Conservation (phyloP, 2,888 invertebrate species). For the Chrysina gloriosa region DNA sequence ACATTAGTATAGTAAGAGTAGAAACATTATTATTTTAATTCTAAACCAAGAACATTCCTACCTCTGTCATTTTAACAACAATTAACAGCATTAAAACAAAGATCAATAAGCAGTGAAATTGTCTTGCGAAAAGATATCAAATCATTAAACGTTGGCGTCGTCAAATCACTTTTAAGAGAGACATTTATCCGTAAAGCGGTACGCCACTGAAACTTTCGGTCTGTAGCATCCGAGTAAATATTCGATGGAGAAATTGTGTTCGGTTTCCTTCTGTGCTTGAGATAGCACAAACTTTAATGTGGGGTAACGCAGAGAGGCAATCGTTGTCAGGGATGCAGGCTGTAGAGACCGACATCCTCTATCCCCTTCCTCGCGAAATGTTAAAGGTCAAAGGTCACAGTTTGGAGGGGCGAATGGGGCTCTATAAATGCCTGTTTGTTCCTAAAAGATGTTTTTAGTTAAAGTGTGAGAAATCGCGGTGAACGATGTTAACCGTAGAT, state of each 20-base stretch:
- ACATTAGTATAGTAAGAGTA: too few relatives aligned
- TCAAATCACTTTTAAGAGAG: slow-evolving; percentile 24
- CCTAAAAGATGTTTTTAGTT: background rate
- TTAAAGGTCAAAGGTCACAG: slow-evolving; percentile 31
- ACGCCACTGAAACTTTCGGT: slow-evolving; percentile 18
- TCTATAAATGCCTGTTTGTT: background rate
- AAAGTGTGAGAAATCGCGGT: background rate
- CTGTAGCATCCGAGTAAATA: slow-evolving; percentile 30
- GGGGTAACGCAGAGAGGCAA: background rate
- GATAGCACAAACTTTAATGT: slow-evolving; percentile 23
- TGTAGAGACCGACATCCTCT: background rate
- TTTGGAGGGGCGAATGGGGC: slow-evolving; percentile 25
- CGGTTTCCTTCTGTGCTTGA: slow-evolving; percentile 23
- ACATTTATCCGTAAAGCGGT: slow-evolving; percentile 28
- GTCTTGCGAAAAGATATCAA: background rate
- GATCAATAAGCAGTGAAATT: background rate
- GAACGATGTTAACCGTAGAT: too few relatives aligned
- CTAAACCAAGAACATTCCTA: too few relatives aligned
- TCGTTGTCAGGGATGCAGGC: background rate
- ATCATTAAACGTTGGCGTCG: background rate
- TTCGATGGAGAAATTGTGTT: slow-evolving; percentile 34
- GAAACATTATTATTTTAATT: too few relatives aligned
- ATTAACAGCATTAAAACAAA: background rate
- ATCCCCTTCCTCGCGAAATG: background rate
- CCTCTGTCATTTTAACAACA: background rate